Evolutionary conservation across 2,888 invertebrate species (phyloP), one percentile per base, ranked within the genome.

Genomic region (Coremacera marginata): DNA sequence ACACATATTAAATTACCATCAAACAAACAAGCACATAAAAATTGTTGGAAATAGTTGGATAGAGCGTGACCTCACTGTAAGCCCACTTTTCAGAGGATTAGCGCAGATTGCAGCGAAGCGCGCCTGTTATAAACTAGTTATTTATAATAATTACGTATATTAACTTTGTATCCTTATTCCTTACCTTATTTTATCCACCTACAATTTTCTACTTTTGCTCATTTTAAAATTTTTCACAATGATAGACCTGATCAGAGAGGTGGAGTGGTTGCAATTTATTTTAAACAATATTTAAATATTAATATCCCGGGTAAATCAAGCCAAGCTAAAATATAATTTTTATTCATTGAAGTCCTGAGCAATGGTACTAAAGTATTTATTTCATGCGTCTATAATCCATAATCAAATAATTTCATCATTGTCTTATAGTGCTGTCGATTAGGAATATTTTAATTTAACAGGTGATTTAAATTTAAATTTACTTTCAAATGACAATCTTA

Each of bases 301-400:
- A 70, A 44, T 27, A n/a, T 70, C 0, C n/a, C 67, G 2, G 11
- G 22, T n/a, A 44, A 34, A 14, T 75, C 75, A 16, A 5, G 19
- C 5, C 49, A 68, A 37, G 22, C 68, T 5, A 49, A 75, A 16
- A 27, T 70, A 19, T 68, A 75, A 68, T 70, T 25, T 57, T 9
- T 73, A 57, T 60, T 63, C 25, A 25, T 34, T 57, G 73, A 60
- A 49, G 22, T 55, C 16, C n/a, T 2, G 7, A 19, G 22, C 22
- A 55, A 55, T 55, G 55, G 5, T 2, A n/a, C 19, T 31, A 74
- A 65, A 27, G 37, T 70, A 37, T 73, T 77, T 14, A 52, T 77
- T 3, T 74, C 63, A n/a, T 74, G 74, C 68, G 74, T 77, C 4
- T 74, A 77, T 60, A 77, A 77, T 49, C 70, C 77, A 37, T 4